A percentile compares a stretch with the other conserved stretches of the same genome.
These are phyloP conservation scores for Equus przewalskii DNA, from an alignment of 2,113 vertebrate genomes.

Conservation along the genomic window DNA sequence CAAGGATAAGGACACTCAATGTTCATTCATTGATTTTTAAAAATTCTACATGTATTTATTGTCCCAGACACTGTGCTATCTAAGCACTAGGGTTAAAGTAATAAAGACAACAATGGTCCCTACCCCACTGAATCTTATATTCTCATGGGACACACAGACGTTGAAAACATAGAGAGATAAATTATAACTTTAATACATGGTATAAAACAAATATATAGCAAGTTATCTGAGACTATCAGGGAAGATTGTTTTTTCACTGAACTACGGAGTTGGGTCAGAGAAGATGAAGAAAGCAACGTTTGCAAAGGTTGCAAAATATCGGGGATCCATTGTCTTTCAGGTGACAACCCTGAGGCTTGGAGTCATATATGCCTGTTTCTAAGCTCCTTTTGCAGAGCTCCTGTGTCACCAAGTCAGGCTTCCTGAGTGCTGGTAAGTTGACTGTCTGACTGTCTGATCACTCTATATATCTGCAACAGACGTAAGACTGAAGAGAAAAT, in stretches of 20 bases:
- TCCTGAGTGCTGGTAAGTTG: background rate
- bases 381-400: background rate
- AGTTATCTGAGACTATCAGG: background rate
- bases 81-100: background rate
- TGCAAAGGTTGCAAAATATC: background rate
- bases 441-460: background rate
- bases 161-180: background rate
- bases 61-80: background rate
- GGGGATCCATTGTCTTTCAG: background rate
- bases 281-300: background rate
- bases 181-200: background rate
- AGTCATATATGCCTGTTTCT: background rate
- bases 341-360: background rate
- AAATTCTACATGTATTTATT: background rate
- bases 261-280: background rate
- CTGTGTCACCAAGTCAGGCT: background rate
- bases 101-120: background rate
- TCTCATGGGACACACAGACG: background rate
- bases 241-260: background rate
- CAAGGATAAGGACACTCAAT: background rate
- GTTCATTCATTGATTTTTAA: background rate
- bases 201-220: background rate
- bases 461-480: background rate
- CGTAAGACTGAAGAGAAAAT: background rate
- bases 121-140: background rate